Evolutionary conservation across 2,797 vertebrate species (phyloP).

Genomic region (Hypotaenidia philippensis): DNA sequence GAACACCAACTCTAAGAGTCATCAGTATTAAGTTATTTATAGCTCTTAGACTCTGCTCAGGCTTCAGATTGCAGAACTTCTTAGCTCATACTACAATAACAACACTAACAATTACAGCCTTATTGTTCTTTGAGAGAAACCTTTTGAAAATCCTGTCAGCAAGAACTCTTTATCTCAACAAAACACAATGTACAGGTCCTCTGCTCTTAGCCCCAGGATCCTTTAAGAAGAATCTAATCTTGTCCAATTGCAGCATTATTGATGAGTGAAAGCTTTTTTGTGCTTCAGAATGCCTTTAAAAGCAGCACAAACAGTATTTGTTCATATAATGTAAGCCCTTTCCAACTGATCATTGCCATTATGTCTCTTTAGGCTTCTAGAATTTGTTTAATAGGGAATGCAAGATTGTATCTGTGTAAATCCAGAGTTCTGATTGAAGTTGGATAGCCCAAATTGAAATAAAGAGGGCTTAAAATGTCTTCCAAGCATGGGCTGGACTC

Average conservation of each 20-base stretch:
- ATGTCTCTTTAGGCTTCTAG: background rate
- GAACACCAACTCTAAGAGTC: background rate
- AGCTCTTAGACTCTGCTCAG: background rate
- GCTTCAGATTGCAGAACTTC: background rate
- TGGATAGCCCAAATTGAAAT: background rate
- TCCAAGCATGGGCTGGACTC: background rate
- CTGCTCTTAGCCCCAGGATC: background rate
- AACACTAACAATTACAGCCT: background rate
- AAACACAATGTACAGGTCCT: background rate
- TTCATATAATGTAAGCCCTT: background rate
- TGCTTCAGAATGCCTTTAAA: background rate
- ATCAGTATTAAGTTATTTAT: background rate
- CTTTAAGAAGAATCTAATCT: background rate
- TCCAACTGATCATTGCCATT: background rate
- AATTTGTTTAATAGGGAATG: background rate
- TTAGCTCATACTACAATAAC: background rate
- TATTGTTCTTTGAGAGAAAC: background rate
- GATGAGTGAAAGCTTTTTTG: background rate
- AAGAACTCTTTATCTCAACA: background rate
- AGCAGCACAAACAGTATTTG: background rate
- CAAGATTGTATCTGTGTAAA: background rate
- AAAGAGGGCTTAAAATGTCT: background rate
- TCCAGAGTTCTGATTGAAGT: background rate
- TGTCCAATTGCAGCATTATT: background rate
- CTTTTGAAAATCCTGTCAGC: conserved; percentile 7